Conservation (phyloP, 2,113 vertebrate genomes). For the Neodontobutis hainanensis region DNA sequence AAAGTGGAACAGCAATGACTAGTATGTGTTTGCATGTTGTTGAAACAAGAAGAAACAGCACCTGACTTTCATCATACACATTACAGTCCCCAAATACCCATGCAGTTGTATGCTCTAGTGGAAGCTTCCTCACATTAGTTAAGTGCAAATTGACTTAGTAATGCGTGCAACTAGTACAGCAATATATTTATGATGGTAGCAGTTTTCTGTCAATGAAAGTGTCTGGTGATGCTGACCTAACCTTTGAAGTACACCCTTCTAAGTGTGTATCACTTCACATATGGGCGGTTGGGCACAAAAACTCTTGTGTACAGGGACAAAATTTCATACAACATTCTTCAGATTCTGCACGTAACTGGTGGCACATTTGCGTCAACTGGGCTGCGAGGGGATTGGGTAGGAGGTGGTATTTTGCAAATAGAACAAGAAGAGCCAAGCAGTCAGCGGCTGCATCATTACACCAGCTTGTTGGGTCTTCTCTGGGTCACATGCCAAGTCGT, state of each 20-base stretch:
- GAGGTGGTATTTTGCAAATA: conserved; percentile 67
- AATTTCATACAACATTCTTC: conserved; percentile 75
- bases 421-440: conserved; percentile 56
- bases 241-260: conserved; percentile 24
- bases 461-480: conserved; percentile 69
- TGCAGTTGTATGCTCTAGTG: neutral
- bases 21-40: conserved; percentile 21
- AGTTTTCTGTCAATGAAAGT: neutral
- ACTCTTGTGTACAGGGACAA: conserved; percentile 49
- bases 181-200: conserved; percentile 6
- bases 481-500: conserved; percentile 66
- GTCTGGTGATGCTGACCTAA: conserved; percentile 35
- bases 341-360: conserved; percentile 75
- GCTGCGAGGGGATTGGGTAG: conserved; percentile 60
- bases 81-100: neutral
- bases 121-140: neutral
- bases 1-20: conserved; percentile 33
- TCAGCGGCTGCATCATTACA: conserved; percentile 61
- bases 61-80: neutral
- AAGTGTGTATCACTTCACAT: conserved; percentile 22
- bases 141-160: neutral
- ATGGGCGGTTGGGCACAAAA: conserved; percentile 33
- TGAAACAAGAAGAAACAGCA: conserved; percentile 25
- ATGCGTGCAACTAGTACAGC: neutral
- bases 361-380: conserved; percentile 72